Base-by-base conservation (phyloP, 2,113 vertebrate species). In the Hipposideros armiger region DNA sequence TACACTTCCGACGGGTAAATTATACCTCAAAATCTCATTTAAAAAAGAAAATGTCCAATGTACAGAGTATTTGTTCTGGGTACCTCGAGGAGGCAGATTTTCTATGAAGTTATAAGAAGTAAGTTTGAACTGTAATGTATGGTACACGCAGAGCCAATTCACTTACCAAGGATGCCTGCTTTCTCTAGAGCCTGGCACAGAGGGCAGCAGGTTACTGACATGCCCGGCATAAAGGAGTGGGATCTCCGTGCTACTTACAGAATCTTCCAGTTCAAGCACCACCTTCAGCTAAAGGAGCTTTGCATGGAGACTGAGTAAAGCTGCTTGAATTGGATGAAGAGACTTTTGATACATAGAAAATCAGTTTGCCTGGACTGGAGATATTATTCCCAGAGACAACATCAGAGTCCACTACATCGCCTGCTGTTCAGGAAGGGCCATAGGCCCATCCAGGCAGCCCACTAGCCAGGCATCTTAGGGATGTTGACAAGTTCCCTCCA, bases 281-380 rank as follows among this genome's bases (percentile, higher is more conserved):
- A 16, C 64, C 40, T 97, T 73, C 24, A 16, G 70, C 20, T 90
- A 90, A 83, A 92, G 30, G 24, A 47, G 42, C 13, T 94, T 97
- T 54, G 15, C 69, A 74, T 11, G 40, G 60, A 95, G 69, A 78
- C 64, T 89, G 56, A 94, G 54, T 58, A 17, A 96, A 74, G 60
- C 13, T 95, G 24, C 47, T 66, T 60, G n/a, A 84, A 52, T 72
- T 73, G 22, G 26, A 85, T 70, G 32, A 93, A 87, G 66, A 66
- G 40, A 2, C 17, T 93, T 96, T 82, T 90, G 20, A 67, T 83
- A 69, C 5, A 70, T 11, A 91, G 45, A 82, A 94, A 64, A 56
- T 54, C 8, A 90, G 22, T 82, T 93, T 82, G 45, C 54, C 36
- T 81, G 10, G 14, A 78, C 20, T 82, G 19, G 4, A 93, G 45